phyloP scores from a whole-genome alignment of 2,888 invertebrate genomes.

The Cerastis rubricosa region DNA sequence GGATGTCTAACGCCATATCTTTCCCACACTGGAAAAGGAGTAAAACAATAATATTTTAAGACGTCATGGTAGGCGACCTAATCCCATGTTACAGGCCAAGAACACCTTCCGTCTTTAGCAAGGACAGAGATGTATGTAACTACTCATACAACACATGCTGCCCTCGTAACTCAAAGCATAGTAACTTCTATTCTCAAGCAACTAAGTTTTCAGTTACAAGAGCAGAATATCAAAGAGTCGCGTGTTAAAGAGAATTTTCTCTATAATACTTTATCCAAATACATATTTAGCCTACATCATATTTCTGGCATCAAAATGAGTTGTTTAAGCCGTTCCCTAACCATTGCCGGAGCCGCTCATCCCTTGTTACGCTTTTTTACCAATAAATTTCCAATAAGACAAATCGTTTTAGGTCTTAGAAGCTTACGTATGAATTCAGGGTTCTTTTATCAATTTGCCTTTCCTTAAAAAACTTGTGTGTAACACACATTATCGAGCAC shows the following conservation, averaged over 20 bases:
- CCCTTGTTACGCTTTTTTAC: slow-evolving; percentile 40
- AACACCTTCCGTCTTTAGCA: neutral
- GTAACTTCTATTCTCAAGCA: neutral
- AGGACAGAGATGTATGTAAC: neutral
- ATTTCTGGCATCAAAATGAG: slow-evolving; percentile 39
- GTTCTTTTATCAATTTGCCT: slow-evolving; percentile 67
- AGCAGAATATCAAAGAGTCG: neutral
- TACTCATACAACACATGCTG: neutral
- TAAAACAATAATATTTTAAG: too few relatives aligned
- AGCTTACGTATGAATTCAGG: slow-evolving; percentile 68
- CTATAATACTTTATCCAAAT: neutral
- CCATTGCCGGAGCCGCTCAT: slow-evolving; percentile 19
- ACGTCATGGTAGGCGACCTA: too few relatives aligned
- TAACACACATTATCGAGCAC: neutral
- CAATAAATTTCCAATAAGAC: slow-evolving; percentile 61
- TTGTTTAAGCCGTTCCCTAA: slow-evolving; percentile 15
- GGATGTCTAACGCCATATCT: too few relatives aligned
- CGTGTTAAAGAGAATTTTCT: neutral
- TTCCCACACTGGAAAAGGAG: too few relatives aligned
- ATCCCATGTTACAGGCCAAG: neutral
- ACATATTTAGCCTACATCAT: slow-evolving; percentile 19
- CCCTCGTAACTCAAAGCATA: neutral
- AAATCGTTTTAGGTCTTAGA: slow-evolving; percentile 66
- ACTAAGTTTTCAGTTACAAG: neutral
- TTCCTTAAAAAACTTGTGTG: slow-evolving; percentile 27